Evolutionary conservation across 2,113 vertebrate genomes (phyloP), one percentile per base, ranked within the genome.

Genomic region (Australoheros scitulus): DNA sequence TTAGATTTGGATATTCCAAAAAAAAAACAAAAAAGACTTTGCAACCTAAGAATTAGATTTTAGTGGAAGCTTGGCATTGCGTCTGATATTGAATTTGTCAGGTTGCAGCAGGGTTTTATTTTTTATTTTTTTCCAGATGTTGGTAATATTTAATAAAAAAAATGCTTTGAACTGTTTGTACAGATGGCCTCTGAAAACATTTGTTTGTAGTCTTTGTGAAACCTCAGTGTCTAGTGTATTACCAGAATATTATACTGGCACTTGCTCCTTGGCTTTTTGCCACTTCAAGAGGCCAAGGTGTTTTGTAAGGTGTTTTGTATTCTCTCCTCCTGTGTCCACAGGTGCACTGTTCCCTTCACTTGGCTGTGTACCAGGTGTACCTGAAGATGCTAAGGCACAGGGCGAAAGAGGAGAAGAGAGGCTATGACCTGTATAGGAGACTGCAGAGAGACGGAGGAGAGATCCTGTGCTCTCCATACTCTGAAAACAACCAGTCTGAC

Each of bases 341-440:
- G 96, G 93, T 96, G 87, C 92, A 95, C 92, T 93, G 94, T 82
- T 93, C 90, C 79, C 89, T 96, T 88, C 93, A 94, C 76, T 89
- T 96, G 90, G 92, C 91, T 20, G 93, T 93, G 84, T 93, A 89
- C 86, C 94, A 90, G 85, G 86, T 92, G 26, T 85, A 94, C 82
- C 87, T 89, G 65, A 94, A 85, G 89, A 92, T 90, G 87, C 91
- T 82, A 47, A 86, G 76, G 34, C 80, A 64, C 85, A 84, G 77
- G 77, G 81, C 29, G 26, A 88, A 83, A 81, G 80, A 88, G 17
- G 81, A 93, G 85, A 81, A 58, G 59, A 82, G 64, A 74, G 81
- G 84, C 78, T 68, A 56, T 4, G 82, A 90, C 75, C 90, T 94
- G 58, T 94, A 92, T 24, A 87, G 93, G 59, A 88, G 76, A 52